phyloP scores from a whole-genome alignment of 2,888 invertebrate species.

The Tanypteryx hageni region DNA sequence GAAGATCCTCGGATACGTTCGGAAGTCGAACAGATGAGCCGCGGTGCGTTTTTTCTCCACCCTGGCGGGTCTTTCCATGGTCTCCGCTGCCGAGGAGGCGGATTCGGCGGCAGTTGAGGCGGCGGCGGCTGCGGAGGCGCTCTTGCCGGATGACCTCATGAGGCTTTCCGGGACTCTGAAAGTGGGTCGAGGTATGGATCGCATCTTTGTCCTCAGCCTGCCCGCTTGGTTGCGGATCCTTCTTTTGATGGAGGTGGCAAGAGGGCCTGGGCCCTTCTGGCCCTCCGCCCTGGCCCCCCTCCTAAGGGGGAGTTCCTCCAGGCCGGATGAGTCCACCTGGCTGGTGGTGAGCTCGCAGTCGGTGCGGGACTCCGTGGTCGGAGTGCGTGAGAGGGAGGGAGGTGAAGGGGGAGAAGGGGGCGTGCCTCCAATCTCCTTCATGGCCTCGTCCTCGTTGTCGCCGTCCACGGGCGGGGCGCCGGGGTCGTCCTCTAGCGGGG shows the following conservation, averaged over 20 bases:
- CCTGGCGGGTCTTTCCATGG: conserved; percentile 18
- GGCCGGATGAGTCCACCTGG: conserved; percentile 77
- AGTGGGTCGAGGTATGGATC: conserved; percentile 80
- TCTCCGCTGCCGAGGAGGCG: conserved; percentile 38
- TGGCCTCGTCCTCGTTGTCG: conserved; percentile 74
- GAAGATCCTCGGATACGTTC: conserved; percentile 86
- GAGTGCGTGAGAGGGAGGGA: conserved; percentile 79
- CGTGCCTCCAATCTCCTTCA: conserved; percentile 72
- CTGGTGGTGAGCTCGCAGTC: conserved; percentile 82
- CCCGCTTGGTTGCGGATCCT: conserved; percentile 84
- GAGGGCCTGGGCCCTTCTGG: conserved; percentile 75
- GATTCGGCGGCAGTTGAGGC: conserved; percentile 73
- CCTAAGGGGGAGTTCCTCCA: conserved; percentile 81
- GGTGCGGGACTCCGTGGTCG: conserved; percentile 79
- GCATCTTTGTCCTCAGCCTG: conserved; percentile 83
- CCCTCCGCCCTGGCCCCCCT: conserved; percentile 75
- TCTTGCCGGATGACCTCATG: conserved; percentile 71
- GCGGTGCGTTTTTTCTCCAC: conserved; percentile 60
- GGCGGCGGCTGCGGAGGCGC: conserved; percentile 72
- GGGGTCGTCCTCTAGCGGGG: conserved; percentile 73
- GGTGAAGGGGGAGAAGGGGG: conserved; percentile 75
- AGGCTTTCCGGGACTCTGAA: conserved; percentile 77
- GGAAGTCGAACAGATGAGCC: conserved; percentile 79
- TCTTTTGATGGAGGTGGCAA: conserved; percentile 77
- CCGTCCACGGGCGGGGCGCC: conserved; percentile 73